Evolutionary conservation across 2,888 invertebrate genomes (phyloP), one percentile per base, ranked within the genome.

Genomic region (Pteria penguin): DNA sequence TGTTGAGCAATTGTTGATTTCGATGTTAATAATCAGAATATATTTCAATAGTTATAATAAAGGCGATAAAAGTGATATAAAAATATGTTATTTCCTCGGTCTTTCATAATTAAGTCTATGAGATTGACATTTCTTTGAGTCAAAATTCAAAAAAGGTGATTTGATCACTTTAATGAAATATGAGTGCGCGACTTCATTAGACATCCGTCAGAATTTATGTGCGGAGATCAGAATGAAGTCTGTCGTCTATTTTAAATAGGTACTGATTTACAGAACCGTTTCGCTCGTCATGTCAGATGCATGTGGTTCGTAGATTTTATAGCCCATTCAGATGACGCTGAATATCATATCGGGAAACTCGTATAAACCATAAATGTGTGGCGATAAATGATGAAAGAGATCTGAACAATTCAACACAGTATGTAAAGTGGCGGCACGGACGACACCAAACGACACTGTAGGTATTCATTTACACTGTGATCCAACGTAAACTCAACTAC

Each of bases 231-330:
- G 45, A 45, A 45, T 14, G 45, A 45, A 18, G 45, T 45, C 45
- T 45, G 45, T 45, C 45, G 45, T 18, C 45, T 8, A 45, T 45
- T 14, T 14, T 45, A 14, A 45, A 45, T 14, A 8, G 45, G n/a
- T 29, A 22, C 36, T 65, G 65, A 65, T 65, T 65, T 65, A 65
- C 26, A 45, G 36, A n/a, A 63, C 18, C 22, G 32, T 63, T 65
- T 32, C 36, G 36, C 65, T 36, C 26, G 26, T 45, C 27, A n/a
- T 32, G 22, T 65, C 45, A 36, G 65, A 65, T 26, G 65, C 65
- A 24, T 65, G 65, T 45, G 36, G 65, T 65, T 65, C 45, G 18
- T 14, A 45, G 18, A 45, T 45, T 45, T 45, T 45, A 45, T 45
- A 14, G 18, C 45, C 45, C 45, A 45, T 45, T 45, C 11, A 45